phyloP scores from a whole-genome alignment of 1,140 invertebrate genomes.

The Diprion similis region DNA sequence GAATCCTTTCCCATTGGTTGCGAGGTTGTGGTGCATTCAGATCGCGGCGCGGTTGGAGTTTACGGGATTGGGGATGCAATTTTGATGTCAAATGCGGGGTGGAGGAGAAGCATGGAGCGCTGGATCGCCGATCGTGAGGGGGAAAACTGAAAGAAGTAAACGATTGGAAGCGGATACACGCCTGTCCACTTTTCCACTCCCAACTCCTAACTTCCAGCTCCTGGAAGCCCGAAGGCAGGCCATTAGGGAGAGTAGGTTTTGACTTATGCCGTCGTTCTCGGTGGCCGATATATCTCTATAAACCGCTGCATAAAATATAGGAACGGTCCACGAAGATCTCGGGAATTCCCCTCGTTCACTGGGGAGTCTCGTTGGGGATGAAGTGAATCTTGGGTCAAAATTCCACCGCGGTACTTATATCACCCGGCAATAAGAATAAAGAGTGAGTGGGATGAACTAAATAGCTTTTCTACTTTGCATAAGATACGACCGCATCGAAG shows the following conservation, averaged over 20 bases:
- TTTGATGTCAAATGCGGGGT: slow-evolving; percentile 42
- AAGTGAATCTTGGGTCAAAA: too few species aligned
- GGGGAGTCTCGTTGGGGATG: too few species aligned
- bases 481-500: too few species aligned
- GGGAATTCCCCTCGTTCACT: slow-evolving; percentile 3
- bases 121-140: not conserved
- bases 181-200: not conserved
- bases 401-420: too few species aligned
- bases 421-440: too few species aligned
- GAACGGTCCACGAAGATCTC: slow-evolving; percentile 12
- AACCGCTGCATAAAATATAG: slow-evolving; percentile 53
- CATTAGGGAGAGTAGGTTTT: slow-evolving; percentile 58
- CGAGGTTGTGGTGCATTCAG: too few species aligned
- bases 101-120: slow-evolving; percentile 10
- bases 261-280: slow-evolving; percentile 50
- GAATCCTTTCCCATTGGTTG: not conserved
- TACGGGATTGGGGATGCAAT: slow-evolving; percentile 48
- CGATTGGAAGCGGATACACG: not conserved
- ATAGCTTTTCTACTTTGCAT: too few species aligned
- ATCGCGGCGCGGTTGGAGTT: not conserved
- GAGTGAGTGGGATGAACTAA: too few species aligned
- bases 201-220: not conserved
- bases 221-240: slow-evolving; percentile 28
- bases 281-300: slow-evolving; percentile 51
- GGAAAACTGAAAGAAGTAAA: slow-evolving; percentile 16